Evolutionary conservation across 2,797 vertebrate species (phyloP), one percentile per base, ranked within the genome.

Genomic region (Mus spretus): DNA sequence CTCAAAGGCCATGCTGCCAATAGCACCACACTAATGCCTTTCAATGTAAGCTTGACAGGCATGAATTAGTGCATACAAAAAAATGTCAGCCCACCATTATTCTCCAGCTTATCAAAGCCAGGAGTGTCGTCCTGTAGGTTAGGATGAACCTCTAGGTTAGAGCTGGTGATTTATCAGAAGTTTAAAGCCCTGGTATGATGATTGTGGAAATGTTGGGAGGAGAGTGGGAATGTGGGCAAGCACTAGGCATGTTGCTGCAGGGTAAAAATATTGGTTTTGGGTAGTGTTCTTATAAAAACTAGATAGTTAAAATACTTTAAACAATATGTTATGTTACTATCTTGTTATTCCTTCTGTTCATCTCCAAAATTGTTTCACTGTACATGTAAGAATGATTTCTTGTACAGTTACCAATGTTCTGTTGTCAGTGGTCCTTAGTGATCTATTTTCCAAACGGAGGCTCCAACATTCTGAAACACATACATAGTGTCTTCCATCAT

Each of bases 111-210:
- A 40, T 85, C 81, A 93, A 15, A 63, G 31, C 20, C 65, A 13
- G 53, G n/a, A 9, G 65, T 77, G 2, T 19, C 89, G 47, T 88
- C 1, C 15, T 63, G 24, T 37, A 65, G 87, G n/a, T 91, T 87
- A 50, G 67, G 11, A 15, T 6, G 12, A 77, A 40, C 40, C 63
- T 74, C 9, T 40, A 12, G n/a, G 19, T 34, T 78, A 61, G 8
- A 93, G 24, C 67, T 65, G 91, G 78, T 47, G 80, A 61, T 70
- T 53, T 94, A 90, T 89, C 11, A 31, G 53, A 91, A 61, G 89
- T n/a, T 90, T 78, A 37, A 50, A 94, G 59, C n/a, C 53, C 34
- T n/a, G 50, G 24, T 14, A 8, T 59, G 59, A 47, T 9, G 20
- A 3, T 12, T 13, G 6, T 24, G 19, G 47, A 7, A 11, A 3